Evolutionary conservation across 1,140 invertebrate genomes (phyloP), one percentile per base, ranked within the genome.

Genomic region (Kradibia gibbosae): DNA sequence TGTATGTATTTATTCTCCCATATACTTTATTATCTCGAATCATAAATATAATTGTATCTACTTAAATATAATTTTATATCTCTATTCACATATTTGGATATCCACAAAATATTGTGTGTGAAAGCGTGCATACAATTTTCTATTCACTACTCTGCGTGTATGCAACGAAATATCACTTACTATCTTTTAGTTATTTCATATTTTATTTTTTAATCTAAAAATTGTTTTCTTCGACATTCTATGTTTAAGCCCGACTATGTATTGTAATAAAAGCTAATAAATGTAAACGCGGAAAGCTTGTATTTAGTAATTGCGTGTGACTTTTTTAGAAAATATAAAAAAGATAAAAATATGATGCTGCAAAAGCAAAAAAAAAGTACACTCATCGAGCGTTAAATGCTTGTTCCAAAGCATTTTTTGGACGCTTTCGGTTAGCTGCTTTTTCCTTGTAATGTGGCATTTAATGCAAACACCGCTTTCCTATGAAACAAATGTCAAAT

Each of bases 401-500:
- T 67, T 45, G 42, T 28, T 78, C 62, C 31, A 70, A 78, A 67
- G 45, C 34, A 79, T 79, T 79, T 79, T 79, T 57, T 25, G 48
- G 77, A 78, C 28, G 34, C 71, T 74, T 45, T 62, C 42, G 42
- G 20, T 39, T 55, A n/a, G 31, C n/a, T 53, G 20, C n/a, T 50
- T 74, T 74, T 53, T 74, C 20, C 71, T 62, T 65, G 55, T 50
- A 71, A 80, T 71, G 55, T 28, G 57, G 65, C 77, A 79, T 71
- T 77, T 78, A 71, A 78, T 78, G 77, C 77, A 55, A 65, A n/a
- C 28, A 50, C 17, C 1, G 39, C 36, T 17, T 48, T 34, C 22
- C 28, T 39, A 3, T 31, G 71, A 53, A 74, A 80, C 78, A 74
- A 80, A 80, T 60, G 78, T 65, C 78, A 80, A 80, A 80, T 57